Percentiles rank a stretch among this genome's conserved stretches.
phyloP scores from a whole-genome alignment of 1,140 invertebrate species.

The Aradophagus sp. region DNA sequence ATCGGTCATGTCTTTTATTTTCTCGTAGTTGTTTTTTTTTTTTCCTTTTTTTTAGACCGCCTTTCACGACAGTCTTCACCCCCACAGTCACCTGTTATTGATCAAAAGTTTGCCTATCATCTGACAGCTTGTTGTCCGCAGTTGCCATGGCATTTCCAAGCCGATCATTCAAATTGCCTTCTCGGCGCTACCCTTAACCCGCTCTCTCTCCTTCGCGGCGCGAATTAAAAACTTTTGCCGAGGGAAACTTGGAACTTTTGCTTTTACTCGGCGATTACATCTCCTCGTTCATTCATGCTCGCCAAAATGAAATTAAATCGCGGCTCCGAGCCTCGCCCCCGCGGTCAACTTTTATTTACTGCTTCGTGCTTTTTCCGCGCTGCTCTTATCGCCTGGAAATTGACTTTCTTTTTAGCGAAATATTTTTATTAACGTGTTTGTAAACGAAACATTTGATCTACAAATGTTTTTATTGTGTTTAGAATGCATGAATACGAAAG shows the following conservation, averaged over 20 bases:
- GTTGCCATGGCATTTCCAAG: slow-evolving; percentile 71
- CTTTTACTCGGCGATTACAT: slow-evolving; percentile 15
- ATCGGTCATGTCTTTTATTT: no score
- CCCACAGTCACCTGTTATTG: slow-evolving; percentile 72
- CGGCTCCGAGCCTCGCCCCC: no score
- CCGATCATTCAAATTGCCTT: slow-evolving; percentile 68
- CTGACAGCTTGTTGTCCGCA: slow-evolving; percentile 74
- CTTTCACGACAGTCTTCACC: slow-evolving; percentile 48
- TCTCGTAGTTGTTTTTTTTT: no score
- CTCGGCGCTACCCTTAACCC: slow-evolving; percentile 33
- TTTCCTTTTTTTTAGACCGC: slow-evolving; percentile 18
- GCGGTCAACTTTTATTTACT: no score
- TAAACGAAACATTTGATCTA: no score
- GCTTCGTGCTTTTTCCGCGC: no score
- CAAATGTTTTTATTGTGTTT: no score
- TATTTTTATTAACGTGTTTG: no score
- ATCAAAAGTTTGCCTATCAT: slow-evolving; percentile 75
- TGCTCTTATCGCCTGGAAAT: no score
- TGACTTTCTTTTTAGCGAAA: no score
- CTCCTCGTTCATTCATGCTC: slow-evolving; percentile 6
- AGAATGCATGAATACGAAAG: no score
- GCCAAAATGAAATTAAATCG: no score
- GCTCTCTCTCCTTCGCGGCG: slow-evolving; percentile 14
- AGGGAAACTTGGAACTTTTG: slow-evolving; percentile 40
- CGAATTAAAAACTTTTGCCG: slow-evolving; percentile 50